Base-by-base conservation (phyloP, 2,797 vertebrate species). In the Apogon talboti region DNA sequence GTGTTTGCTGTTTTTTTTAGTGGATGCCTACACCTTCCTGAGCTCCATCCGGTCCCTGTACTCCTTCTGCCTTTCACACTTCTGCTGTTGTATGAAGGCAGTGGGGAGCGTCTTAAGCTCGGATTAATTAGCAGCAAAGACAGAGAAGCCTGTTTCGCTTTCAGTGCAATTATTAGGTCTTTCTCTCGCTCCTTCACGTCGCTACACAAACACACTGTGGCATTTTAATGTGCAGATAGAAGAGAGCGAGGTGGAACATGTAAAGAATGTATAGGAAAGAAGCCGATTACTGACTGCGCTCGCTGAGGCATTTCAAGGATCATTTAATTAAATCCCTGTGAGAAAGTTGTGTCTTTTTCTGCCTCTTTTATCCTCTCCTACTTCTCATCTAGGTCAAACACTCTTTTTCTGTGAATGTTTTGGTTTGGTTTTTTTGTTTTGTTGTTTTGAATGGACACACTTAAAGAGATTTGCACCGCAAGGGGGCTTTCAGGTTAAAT, bases 51-150 rank as follows among this genome's bases (percentile, higher is more conserved):
- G 18, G 19, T 51, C 43, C 37, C 38, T 18, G 38, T 24, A 15
- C 38, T 53, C 33, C 8, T 15, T 44, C 30, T 12, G 30, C 15
- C 38, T 44, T 40, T 56, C 33, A 52, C 47, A 15, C 47, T 37
- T 44, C 40, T 30, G 24, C 47, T 53, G 38, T 69, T 47, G 72
- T 21, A 15, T 19, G 5, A 49, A 38, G 37, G 41, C 73, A 66
- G 38, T 40, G 11, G 60, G 48, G 65, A 58, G 51, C 44, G 42
- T 19, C 21, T 42, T 62, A 43, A 56, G 33, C 19, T 19, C 10
- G 51, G 59, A 65, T 73, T 74, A 70, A 76, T 73, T 56, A 66
- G 18, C 41, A 14, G 30, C 33, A 38, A 35, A 57, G 55, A 48
- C 35, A 47, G 50, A 40, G 21, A 52, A 15, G 44, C 47, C 61